Conservation (phyloP, 2,113 vertebrate genomes). For the Corvus hawaiiensis region DNA sequence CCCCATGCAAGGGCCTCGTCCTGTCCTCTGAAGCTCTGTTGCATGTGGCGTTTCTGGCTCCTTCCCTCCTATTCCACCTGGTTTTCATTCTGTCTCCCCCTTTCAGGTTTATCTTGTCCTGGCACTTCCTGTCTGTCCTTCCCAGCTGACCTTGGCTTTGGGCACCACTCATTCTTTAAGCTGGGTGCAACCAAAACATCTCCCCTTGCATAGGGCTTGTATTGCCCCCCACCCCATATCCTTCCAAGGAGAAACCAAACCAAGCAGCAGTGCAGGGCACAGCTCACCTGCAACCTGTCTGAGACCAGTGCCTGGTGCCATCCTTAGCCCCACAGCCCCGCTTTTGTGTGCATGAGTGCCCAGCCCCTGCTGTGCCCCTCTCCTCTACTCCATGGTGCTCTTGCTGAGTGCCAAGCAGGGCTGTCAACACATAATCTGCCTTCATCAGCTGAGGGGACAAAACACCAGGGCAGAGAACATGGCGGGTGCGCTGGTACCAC, state of each 20-base stretch:
- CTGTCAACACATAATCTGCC: rapidly evolving
- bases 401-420: background rate
- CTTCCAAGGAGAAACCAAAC: background rate
- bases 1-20: background rate
- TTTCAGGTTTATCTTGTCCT: background rate
- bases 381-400: background rate
- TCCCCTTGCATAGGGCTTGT: rapidly evolving
- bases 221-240: no score
- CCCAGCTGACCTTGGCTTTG: background rate
- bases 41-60: background rate
- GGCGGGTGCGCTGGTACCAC: rapidly evolving
- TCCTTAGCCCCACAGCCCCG: background rate
- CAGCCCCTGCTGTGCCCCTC: background rate
- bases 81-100: background rate
- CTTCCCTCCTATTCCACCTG: rapidly evolving
- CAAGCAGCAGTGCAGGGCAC: background rate
- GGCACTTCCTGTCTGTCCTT: background rate
- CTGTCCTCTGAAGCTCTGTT: background rate
- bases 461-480: background rate
- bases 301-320: background rate
- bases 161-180: background rate
- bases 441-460: background rate
- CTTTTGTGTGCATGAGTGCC: background rate
- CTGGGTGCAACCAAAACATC: background rate
- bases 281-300: rapidly evolving